Evolutionary conservation across 2,888 invertebrate species (phyloP), one percentile per base, ranked within the genome.

Genomic region (Lithophane leautieri): DNA sequence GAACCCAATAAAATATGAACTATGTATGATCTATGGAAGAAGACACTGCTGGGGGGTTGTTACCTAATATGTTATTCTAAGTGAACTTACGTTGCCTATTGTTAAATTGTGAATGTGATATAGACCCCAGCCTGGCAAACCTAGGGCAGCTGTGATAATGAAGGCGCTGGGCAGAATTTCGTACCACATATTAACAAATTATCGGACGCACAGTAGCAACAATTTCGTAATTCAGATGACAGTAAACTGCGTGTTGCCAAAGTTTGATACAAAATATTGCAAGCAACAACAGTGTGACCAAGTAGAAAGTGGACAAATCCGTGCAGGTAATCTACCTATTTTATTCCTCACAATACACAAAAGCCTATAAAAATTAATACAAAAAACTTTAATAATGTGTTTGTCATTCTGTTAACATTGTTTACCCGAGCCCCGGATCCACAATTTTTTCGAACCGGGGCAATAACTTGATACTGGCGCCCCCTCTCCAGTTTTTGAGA

Each of bases 131-230:
- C 97, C 97, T 22, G 98, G 98, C 75, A 97, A 86, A 25, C 97
- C 97, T 84, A 98, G 73, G 3, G 95, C 97, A 58, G 95, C 97
- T 63, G 97, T 94, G 71, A 98, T 97, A 81, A 98, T 97, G 81
- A 94, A 95, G 82, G 97, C 97, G 88, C 97, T 96, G 22, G 98
- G 98, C 88, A 98, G 89, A 92, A 98, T 97, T 97, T 98, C 98
- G 93, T 97, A 98, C 98, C 98, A 98, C 98, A 98, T 98, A 91
- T 88, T 94, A 63, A 2, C 76, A 40, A 88, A 81, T 70, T 86
- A 84, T 80, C 83, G 73, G 42, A 79, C 70, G 74, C 81, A 83
- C 79, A 78, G 76, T 72, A 78, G 73, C 84, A 90, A 82, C 82
- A 84, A 84, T 81, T 87, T 86, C 28, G 81, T 76, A 82, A 74